Evolutionary conservation across 1,140 invertebrate genomes (phyloP).

Genomic region (Formica exsecta): DNA sequence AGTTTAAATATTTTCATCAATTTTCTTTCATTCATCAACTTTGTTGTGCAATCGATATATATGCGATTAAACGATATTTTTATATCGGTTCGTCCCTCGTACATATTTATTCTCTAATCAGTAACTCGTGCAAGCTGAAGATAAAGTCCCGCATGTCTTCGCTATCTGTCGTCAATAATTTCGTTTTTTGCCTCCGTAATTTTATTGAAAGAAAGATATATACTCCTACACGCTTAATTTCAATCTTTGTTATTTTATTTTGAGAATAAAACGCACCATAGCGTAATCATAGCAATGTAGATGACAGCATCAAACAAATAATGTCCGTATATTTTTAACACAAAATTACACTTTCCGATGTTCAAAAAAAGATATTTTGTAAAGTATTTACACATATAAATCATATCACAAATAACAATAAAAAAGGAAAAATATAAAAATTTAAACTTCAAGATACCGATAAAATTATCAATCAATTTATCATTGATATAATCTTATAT

Average conservation of each 20-base stretch:
- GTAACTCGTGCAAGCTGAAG: conserved; percentile 4
- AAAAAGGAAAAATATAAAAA: background rate
- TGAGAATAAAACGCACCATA: background rate
- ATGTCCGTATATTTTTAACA: background rate
- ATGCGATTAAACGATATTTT: conserved; percentile 42
- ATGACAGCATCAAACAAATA: background rate
- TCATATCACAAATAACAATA: background rate
- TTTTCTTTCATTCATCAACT: background rate
- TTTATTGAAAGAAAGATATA: background rate
- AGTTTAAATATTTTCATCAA: background rate
- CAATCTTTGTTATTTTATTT: conserved; percentile 14
- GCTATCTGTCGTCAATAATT: conserved; percentile 6
- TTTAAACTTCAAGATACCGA: background rate
- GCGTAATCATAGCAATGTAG: background rate
- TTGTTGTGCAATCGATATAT: conserved; percentile 16
- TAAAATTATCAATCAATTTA: background rate
- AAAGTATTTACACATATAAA: background rate
- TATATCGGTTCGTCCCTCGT: background rate
- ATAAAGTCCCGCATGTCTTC: conserved; percentile 40
- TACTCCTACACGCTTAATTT: background rate
- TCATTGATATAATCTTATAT: background rate
- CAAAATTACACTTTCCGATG: background rate
- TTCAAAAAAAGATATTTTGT: too few species aligned
- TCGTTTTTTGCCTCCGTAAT: background rate
- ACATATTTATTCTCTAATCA: conserved; percentile 50